Conservation (phyloP, 2,888 invertebrate species). For the Carpatolechia fugitivella region DNA sequence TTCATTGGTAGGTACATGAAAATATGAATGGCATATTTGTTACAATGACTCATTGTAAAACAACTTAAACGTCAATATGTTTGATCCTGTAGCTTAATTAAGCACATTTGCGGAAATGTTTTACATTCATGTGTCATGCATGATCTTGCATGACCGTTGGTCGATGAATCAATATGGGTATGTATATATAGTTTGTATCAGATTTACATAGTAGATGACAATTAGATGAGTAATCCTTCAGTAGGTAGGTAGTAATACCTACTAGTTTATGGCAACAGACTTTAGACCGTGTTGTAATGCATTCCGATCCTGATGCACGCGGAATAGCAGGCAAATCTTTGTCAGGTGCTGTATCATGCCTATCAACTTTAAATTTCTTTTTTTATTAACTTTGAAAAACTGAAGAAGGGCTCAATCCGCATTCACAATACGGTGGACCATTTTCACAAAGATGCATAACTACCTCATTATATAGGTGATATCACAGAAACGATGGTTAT, state of each 20-base stretch:
- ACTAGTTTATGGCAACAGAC: not conserved
- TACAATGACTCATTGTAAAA: slow-evolving; percentile 43
- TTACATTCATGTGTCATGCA: slow-evolving; percentile 54
- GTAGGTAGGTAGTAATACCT: not conserved
- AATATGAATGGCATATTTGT: slow-evolving; percentile 41
- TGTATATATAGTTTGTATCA: slow-evolving; percentile 34
- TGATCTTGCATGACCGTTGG: slow-evolving; percentile 37
- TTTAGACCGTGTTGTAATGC: not conserved
- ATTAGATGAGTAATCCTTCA: slow-evolving; percentile 5
- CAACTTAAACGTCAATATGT: slow-evolving; percentile 45
- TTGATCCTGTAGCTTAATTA: slow-evolving; percentile 39
- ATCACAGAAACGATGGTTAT: too few relatives aligned
- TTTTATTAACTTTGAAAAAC: too few relatives aligned
- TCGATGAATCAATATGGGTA: slow-evolving; percentile 45
- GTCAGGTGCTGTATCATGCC: too few relatives aligned
- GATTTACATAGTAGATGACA: slow-evolving; percentile 7
- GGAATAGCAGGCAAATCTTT: not conserved
- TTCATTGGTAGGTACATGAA: slow-evolving; percentile 13
- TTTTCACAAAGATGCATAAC: too few relatives aligned
- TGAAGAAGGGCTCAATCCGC: too few relatives aligned
- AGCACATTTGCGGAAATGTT: slow-evolving; percentile 49
- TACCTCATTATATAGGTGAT: too few relatives aligned
- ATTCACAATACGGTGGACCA: too few relatives aligned
- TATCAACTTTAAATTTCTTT: too few relatives aligned
- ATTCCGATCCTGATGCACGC: not conserved